These are phyloP conservation scores for Mormyrus lacerda DNA, from an alignment of 2,113 vertebrate genomes.

Conservation along the genomic window DNA sequence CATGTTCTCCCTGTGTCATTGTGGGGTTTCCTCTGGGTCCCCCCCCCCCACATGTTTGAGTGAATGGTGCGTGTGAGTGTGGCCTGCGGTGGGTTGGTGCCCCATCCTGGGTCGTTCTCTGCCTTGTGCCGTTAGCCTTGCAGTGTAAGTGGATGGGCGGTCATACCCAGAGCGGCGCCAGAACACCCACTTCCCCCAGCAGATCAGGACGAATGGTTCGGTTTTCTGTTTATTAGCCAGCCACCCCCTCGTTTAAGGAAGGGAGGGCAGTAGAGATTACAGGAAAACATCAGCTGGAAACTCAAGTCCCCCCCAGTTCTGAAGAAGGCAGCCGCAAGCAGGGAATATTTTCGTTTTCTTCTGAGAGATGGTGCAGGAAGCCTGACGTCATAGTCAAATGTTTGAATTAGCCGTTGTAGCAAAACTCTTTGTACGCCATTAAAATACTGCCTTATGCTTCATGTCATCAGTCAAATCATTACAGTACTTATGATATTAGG, in stretches of 20 bases:
- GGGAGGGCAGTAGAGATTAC: neutral
- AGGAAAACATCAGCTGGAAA: neutral
- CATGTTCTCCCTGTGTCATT: no score
- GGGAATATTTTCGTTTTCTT: neutral
- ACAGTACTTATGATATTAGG: no score
- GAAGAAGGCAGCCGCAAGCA: neutral
- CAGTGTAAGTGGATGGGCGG: neutral
- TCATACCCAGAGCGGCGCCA: neutral
- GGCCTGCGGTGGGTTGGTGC: neutral
- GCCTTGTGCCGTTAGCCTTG: neutral
- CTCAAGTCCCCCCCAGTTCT: neutral
- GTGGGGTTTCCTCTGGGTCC: no score
- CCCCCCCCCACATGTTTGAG: neutral
- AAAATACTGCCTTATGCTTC: neutral
- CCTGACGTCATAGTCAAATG: neutral
- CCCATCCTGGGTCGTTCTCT: neutral
- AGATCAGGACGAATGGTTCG: neutral
- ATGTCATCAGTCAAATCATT: neutral
- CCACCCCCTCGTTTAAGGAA: neutral
- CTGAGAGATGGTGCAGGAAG: neutral
- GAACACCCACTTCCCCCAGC: neutral
- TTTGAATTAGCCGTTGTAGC: neutral
- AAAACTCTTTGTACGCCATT: neutral
- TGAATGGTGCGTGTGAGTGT: neutral
- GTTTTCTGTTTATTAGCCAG: neutral